These are phyloP conservation scores for Chironomus tentans DNA, from an alignment of 2,888 invertebrate genomes.

Conservation along the genomic window DNA sequence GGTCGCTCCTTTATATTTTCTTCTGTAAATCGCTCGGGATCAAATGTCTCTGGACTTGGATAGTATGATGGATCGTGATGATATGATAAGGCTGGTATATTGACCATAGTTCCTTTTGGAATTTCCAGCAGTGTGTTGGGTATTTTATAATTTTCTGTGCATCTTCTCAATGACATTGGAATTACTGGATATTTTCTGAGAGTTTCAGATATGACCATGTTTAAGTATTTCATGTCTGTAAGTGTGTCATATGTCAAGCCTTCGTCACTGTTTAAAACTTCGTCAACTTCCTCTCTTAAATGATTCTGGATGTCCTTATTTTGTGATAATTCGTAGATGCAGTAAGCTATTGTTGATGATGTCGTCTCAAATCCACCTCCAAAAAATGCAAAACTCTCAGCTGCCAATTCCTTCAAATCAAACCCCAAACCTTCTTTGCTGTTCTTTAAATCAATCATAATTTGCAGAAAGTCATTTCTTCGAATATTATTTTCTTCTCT, in stretches of 20 bases:
- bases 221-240: slow-evolving; percentile 40
- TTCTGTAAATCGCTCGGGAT: slow-evolving; percentile 51
- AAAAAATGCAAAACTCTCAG: background rate
- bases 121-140: slow-evolving; percentile 44
- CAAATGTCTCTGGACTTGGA: slow-evolving; percentile 51
- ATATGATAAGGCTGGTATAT: slow-evolving; percentile 48
- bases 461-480: slow-evolving; percentile 48
- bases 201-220: slow-evolving; percentile 43
- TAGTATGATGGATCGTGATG: slow-evolving; percentile 52
- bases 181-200: slow-evolving; percentile 49
- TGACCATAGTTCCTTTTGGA: slow-evolving; percentile 45
- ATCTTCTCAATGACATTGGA: slow-evolving; percentile 45
- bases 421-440: background rate
- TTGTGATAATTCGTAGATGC: slow-evolving; percentile 44
- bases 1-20: slow-evolving; percentile 48
- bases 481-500: slow-evolving; percentile 43
- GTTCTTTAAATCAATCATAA: slow-evolving; percentile 36
- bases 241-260: slow-evolving; percentile 38
- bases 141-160: slow-evolving; percentile 45
- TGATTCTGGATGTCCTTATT: slow-evolving; percentile 37
- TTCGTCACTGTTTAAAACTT: slow-evolving; percentile 33
- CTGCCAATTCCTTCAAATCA: background rate
- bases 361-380: slow-evolving; percentile 49
- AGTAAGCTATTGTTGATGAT: slow-evolving; percentile 48
- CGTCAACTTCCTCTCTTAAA: slow-evolving; percentile 39